These are phyloP conservation scores for Melierax canorus DNA, from an alignment of 2,113 vertebrate species.

Conservation along the genomic window DNA sequence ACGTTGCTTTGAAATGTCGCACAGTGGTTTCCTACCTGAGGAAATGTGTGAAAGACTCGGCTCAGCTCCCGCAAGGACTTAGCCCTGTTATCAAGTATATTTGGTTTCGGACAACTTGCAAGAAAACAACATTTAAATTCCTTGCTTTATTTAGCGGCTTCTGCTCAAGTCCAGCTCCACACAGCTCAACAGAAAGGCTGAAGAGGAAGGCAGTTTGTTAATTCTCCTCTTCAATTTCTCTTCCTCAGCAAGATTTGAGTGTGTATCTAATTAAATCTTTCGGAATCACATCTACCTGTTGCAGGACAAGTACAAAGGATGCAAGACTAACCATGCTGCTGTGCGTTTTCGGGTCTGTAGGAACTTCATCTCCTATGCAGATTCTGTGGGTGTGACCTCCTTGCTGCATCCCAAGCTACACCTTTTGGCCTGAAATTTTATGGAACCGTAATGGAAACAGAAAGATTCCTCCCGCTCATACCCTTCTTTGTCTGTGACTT, in stretches of 20 bases:
- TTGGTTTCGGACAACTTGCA: slow-evolving; percentile 40
- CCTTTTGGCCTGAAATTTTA: background rate
- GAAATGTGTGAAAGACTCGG: background rate
- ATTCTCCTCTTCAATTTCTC: background rate
- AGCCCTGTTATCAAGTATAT: slow-evolving; percentile 46
- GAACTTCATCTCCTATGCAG: background rate
- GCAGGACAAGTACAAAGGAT: background rate
- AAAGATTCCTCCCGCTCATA: background rate
- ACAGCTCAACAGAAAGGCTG: background rate
- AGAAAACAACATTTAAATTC: background rate
- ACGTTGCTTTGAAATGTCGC: slow-evolving; percentile 11
- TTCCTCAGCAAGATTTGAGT: background rate
- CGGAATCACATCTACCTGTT: background rate
- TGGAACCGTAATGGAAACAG: background rate
- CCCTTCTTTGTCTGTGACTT: background rate
- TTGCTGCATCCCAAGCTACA: background rate
- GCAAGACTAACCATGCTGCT: background rate
- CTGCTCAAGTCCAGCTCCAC: background rate
- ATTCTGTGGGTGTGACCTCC: background rate
- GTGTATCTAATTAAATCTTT: background rate
- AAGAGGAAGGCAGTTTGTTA: background rate
- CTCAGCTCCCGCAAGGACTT: slow-evolving; percentile 1
- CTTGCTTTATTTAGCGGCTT: background rate
- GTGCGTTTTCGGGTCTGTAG: background rate
- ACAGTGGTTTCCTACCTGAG: slow-evolving; percentile 47